A percentile compares a stretch with the other conserved stretches of the same genome.
Evolutionary conservation across 2,797 vertebrate species (phyloP).

Genomic region (Sebastes nivosus): DNA sequence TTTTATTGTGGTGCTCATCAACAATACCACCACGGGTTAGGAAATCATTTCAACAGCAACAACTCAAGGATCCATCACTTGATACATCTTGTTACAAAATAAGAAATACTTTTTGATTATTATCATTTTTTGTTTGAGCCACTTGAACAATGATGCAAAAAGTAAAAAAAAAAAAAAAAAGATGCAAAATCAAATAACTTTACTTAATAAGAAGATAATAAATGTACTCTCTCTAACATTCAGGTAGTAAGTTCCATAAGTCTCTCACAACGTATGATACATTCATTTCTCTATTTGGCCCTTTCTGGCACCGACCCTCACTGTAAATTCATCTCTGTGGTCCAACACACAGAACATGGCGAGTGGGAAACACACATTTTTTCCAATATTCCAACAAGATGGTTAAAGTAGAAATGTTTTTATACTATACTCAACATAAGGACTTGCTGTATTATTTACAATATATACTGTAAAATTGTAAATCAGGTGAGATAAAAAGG

Average conservation of each 20-base stretch:
- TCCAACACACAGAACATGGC: slow-evolving; percentile 70
- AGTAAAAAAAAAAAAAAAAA: slow-evolving; percentile 57
- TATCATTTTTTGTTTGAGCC: slow-evolving; percentile 44
- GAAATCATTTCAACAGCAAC: slow-evolving; percentile 70
- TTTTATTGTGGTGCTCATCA: slow-evolving; percentile 68
- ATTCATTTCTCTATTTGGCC: slow-evolving; percentile 76
- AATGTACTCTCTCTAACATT: slow-evolving; percentile 80
- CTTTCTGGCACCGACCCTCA: slow-evolving; percentile 50
- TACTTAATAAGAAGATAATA: slow-evolving; percentile 72
- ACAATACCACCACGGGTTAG: slow-evolving; percentile 60
- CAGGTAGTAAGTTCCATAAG: slow-evolving; percentile 80
- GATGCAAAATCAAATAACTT: slow-evolving; percentile 61
- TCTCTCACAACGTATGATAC: slow-evolving; percentile 76
- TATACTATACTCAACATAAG: slow-evolving; percentile 87
- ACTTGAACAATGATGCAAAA: slow-evolving; percentile 71
- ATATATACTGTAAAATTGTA: slow-evolving; percentile 95
- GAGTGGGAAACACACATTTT: slow-evolving; percentile 72
- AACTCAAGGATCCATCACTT: slow-evolving; percentile 67
- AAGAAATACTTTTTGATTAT: slow-evolving; percentile 63
- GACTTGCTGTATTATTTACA: slow-evolving; percentile 96
- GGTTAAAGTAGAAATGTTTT: slow-evolving; percentile 87
- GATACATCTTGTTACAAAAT: slow-evolving; percentile 72
- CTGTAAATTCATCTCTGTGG: slow-evolving; percentile 58
- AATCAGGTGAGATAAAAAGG: slow-evolving; percentile 99
- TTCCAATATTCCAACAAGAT: slow-evolving; percentile 75